Evolutionary conservation across 2,797 vertebrate species (phyloP), one percentile per base, ranked within the genome.

Genomic region (Onychomys torridus): DNA sequence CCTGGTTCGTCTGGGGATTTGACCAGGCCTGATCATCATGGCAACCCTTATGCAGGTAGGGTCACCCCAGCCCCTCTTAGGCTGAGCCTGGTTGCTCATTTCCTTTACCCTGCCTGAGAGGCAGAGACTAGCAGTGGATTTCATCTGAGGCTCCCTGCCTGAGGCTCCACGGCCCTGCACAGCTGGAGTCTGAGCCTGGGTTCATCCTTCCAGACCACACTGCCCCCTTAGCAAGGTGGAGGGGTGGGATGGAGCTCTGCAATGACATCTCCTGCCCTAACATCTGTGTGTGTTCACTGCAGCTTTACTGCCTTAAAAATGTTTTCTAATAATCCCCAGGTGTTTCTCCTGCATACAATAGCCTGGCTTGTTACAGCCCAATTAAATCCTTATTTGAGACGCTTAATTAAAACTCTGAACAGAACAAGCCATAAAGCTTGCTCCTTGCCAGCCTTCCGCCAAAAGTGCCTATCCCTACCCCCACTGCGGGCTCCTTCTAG

Each of bases 381-480:
- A 98, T 99, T 98, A 98, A 98, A 98, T 97, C 97, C 98, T 98
- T 98, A 98, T 98, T 98, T 98, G 98, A 98, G 98, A 97, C 77
- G 97, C 97, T 98, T 98, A 98, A 98, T 99, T 98, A 98, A 98
- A 98, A 98, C 98, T 97, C 98, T 91, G 97, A 98, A 98, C 97
- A 93, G 98, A 98, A 98, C 95, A 92, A 97, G 97, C 96, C 98
- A 95, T 97, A 97, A 97, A 98, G 87, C 94, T 94, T 97, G 91
- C 89, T 97, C 94, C 96, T 97, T 96, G 93, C 95, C 94, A 96
- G 95, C 82, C 92, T 97, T 61, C 4, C 23, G 59, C 97, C 95
- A 34, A 90, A 67, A 91, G 71, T 77, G 82, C 69, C 75, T 78
- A 7, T 83, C 81, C 79, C 86, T 79, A 16, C 75, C 81, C 76